Conservation (phyloP, 2,113 vertebrate genomes). For the Sclerurus mexicanus region DNA sequence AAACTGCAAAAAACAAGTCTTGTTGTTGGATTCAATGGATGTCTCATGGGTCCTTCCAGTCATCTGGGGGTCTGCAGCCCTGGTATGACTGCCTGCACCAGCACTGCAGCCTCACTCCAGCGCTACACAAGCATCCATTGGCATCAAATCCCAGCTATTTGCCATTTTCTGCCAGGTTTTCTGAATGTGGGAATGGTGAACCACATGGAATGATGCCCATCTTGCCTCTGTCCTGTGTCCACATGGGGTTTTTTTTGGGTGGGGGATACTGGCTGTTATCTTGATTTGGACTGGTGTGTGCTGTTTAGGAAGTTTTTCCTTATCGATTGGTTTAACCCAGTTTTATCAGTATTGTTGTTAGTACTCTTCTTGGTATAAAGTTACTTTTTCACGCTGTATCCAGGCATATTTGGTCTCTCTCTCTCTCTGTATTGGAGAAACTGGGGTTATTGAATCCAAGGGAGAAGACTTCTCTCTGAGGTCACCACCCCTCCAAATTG, state of each 20-base stretch:
- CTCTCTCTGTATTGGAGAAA: neutral
- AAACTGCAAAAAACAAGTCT: neutral
- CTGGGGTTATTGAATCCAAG: neutral
- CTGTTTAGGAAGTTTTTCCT: neutral
- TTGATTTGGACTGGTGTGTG: neutral
- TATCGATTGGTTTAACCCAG: neutral
- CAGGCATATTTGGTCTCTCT: neutral
- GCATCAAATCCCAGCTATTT: neutral
- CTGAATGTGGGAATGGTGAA: neutral
- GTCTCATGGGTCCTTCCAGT: neutral
- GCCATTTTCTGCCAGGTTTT: neutral
- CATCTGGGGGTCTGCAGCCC: too few species aligned
- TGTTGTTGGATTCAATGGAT: too few species aligned
- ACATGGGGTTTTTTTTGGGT: neutral
- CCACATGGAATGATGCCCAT: neutral
- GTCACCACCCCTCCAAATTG: neutral
- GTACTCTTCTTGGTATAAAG: neutral
- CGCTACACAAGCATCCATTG: too few species aligned
- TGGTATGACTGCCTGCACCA: too few species aligned
- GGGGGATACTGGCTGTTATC: too few species aligned
- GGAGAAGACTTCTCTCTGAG: neutral
- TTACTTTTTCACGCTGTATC: neutral
- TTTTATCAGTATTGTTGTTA: neutral
- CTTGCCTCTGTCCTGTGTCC: neutral
- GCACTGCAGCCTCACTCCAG: too few species aligned